Conservation (phyloP, 2,113 vertebrate genomes). For the Diphyllodes magnificus region DNA sequence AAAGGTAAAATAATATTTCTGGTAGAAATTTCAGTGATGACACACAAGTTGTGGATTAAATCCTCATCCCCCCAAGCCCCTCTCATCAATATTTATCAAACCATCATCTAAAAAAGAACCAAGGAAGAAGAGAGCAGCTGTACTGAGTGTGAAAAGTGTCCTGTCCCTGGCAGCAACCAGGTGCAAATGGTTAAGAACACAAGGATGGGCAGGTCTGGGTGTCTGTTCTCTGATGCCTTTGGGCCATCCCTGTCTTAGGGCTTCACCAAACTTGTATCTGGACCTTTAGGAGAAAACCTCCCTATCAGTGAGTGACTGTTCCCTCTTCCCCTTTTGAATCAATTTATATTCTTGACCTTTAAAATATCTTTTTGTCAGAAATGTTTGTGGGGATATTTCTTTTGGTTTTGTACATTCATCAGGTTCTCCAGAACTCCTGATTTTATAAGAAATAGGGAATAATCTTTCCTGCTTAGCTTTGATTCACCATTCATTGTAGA, state of each 20-base stretch:
- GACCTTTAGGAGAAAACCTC: background rate
- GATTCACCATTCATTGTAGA: background rate
- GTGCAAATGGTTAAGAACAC: background rate
- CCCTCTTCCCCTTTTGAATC: background rate
- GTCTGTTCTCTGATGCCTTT: background rate
- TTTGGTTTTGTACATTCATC: background rate
- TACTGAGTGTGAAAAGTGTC: background rate
- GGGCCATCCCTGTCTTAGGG: background rate
- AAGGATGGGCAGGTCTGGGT: background rate
- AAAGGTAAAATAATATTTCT: background rate
- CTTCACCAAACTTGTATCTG: background rate
- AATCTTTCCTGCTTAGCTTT: background rate
- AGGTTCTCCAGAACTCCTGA: background rate
- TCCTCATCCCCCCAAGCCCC: accelerated
- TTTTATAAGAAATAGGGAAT: background rate
- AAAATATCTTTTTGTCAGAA: background rate
- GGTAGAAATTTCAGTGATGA: background rate
- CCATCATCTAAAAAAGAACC: background rate
- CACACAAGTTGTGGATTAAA: background rate
- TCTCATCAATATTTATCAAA: background rate
- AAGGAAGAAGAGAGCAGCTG: background rate
- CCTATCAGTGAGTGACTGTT: background rate
- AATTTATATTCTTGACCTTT: background rate
- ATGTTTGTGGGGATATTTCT: background rate
- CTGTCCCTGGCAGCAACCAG: background rate